Conservation (phyloP, 2,113 vertebrate species). For the Chionis minor region DNA sequence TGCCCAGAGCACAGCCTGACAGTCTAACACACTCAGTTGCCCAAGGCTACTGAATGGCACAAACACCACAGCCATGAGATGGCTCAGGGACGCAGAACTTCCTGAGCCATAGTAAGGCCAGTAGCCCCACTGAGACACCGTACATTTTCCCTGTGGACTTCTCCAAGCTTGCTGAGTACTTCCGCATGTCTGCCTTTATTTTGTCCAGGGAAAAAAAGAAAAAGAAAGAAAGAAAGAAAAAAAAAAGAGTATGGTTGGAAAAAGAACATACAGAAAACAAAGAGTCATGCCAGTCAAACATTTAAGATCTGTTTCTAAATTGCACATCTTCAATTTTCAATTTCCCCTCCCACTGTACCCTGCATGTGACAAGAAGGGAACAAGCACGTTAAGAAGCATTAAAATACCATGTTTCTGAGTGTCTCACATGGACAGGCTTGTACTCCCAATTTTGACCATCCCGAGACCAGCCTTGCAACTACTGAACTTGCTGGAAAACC, state of each 20-base stretch:
- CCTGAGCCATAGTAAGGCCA: background rate
- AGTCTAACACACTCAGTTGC: background rate
- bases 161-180: background rate
- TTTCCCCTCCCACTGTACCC: too few species aligned
- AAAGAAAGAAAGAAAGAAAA: background rate
- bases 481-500: background rate
- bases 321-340: background rate
- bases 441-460: background rate
- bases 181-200: background rate
- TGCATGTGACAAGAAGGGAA: background rate
- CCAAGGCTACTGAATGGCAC: background rate
- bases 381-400: background rate
- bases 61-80: background rate
- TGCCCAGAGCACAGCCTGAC: background rate
- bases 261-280: background rate
- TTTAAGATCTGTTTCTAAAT: background rate
- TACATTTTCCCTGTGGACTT: background rate
- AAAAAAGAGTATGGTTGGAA: rapidly evolving
- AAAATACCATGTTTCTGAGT: background rate
- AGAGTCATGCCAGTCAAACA: background rate
- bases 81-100: background rate
- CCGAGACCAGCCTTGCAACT: background rate
- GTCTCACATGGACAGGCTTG: background rate
- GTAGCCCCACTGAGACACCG: background rate
- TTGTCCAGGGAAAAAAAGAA: background rate